A percentile compares a stretch with the other conserved stretches of the same genome.
Conservation (phyloP, 2,113 vertebrate species). For the Hyla sarda region DNA sequence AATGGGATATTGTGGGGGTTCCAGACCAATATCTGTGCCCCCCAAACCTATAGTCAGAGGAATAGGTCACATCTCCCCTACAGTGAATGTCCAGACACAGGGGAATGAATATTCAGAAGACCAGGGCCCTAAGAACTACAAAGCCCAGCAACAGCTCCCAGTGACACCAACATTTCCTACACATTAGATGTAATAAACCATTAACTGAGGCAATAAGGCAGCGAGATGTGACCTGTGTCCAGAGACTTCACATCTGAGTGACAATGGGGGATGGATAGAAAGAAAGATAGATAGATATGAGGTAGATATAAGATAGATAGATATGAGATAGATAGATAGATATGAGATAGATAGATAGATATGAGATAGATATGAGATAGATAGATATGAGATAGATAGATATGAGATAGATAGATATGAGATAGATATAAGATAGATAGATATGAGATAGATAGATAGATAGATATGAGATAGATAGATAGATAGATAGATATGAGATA, state of each 20-base stretch:
- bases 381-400: too few species aligned
- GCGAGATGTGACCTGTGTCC: neutral
- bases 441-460: too few species aligned
- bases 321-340: too few species aligned
- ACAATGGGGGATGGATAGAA: neutral
- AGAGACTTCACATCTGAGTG: neutral
- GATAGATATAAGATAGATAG: too few species aligned
- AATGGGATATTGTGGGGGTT: neutral
- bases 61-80: neutral
- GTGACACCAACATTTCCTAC: neutral
- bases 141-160: neutral
- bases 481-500: too few species aligned
- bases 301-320: too few species aligned
- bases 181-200: conserved; percentile 42
- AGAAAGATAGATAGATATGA: too few species aligned
- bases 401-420: too few species aligned
- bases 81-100: neutral
- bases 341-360: too few species aligned
- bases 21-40: too few species aligned
- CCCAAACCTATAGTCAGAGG: neutral
- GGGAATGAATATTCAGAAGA: conserved; percentile 22
- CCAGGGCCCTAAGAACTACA: neutral
- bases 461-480: too few species aligned
- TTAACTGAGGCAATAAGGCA: neutral
- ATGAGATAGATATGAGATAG: too few species aligned